Base-by-base conservation (phyloP, 2,888 invertebrate genomes). In the Melolontha melolontha region DNA sequence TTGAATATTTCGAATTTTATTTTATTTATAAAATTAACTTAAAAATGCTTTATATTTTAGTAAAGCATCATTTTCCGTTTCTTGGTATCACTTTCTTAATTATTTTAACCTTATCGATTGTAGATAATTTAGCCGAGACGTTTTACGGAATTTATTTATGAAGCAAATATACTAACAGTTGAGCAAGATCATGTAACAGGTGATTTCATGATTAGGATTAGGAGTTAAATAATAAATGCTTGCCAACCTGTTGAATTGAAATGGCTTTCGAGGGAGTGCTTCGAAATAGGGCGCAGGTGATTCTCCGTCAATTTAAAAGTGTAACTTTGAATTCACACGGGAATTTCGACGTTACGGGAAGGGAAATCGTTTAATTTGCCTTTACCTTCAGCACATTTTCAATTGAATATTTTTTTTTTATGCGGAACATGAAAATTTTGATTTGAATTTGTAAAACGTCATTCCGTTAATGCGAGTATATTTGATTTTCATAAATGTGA, bases 161-260 rank as follows among this genome's bases (percentile, higher is more conserved):
- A 44, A 6, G 10, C 10, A 34, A 34, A 34, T 34, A 10, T 34
- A 34, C 34, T 34, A 34, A 34, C 34, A 10, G 10, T 34, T 34
- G 4, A 6, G 34, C 6, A 6, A 34, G 34, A 34, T 65, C 55
- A 70, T 42, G 73, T 73, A 73, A 73, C 72, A 73, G 73, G 72
- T 74, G 71, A 73, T 72, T 71, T 69, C 71, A 67, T 50, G 57
- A 73, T 72, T 73, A 72, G 59, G 66, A 67, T 62, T 64, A 68
- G 72, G 73, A 72, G 70, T 74, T 77, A 78, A 79, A 78, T 79
- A 79, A 79, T 79, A 79, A 78, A 79, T 76, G 74, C 73, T 73
- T 62, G 68, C 72, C 79, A 79, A 81, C 81, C 81, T 81, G 81
- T 81, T 81, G 81, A 80, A 76, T 78, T 75, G 73, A 68, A 68